These are phyloP conservation scores for Ranitomeya imitator DNA, from an alignment of 2,113 vertebrate species.

Conservation along the genomic window DNA sequence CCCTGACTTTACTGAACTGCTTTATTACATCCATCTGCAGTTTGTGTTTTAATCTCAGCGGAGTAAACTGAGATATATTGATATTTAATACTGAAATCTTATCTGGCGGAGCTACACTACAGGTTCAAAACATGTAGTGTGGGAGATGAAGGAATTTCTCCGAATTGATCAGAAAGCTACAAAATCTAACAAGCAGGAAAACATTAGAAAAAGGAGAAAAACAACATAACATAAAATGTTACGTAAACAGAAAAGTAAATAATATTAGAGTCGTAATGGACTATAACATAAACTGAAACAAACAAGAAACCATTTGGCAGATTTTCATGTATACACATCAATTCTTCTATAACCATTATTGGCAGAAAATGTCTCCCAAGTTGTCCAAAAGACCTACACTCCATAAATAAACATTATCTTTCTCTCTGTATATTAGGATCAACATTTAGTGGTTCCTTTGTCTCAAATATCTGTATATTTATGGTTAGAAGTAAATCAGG, in stretches of 20 bases:
- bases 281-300: not conserved
- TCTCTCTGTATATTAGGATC: not conserved
- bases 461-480: not conserved
- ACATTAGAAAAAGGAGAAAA: not conserved
- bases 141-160: slow-evolving; percentile 1
- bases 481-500: not conserved
- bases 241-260: not conserved
- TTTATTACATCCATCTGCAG: slow-evolving; percentile 31
- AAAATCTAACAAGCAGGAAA: not conserved
- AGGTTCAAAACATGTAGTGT: not conserved
- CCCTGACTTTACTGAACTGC: slow-evolving; percentile 11
- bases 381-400: not conserved
- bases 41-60: slow-evolving; percentile 28
- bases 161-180: not conserved
- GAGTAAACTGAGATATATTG: slow-evolving; percentile 29
- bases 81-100: slow-evolving; percentile 37
- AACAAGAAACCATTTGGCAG: not conserved
- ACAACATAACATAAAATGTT: not conserved
- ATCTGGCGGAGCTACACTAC: slow-evolving; percentile 1
- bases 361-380: not conserved
- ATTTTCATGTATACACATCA: not conserved
- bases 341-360: not conserved
- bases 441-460: not conserved
- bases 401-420: not conserved
- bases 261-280: not conserved